Evolutionary conservation across 2,888 invertebrate species (phyloP).

Genomic region (Aphodius granarius): DNA sequence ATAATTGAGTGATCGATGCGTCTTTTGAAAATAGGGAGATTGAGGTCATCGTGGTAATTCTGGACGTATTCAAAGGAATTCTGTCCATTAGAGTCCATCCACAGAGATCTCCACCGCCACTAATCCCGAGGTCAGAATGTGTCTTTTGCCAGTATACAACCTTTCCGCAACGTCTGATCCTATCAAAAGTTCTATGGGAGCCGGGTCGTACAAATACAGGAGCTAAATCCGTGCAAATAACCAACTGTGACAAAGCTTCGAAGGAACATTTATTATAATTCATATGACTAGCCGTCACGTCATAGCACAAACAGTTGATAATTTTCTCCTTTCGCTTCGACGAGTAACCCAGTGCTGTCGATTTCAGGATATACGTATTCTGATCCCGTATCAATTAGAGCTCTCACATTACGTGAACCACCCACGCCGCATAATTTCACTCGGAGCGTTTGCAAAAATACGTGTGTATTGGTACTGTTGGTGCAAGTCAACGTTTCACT

Average conservation of each 20-base stretch:
- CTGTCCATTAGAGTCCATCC: neutral
- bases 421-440: constrained; percentile 1
- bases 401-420: neutral
- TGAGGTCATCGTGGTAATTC: constrained; percentile 6
- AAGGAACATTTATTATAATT: constrained; percentile 5
- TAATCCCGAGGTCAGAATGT: neutral
- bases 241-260: neutral
- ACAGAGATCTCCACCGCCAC: neutral
- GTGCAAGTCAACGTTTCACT: constrained; percentile 8
- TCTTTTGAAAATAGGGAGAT: constrained; percentile 10
- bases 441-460: constrained; percentile 8
- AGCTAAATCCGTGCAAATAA: neutral
- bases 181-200: neutral
- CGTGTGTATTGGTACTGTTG: constrained; percentile 5
- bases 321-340: neutral
- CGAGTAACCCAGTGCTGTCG: neutral
- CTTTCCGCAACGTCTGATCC: neutral
- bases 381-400: neutral
- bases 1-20: constrained; percentile 37
- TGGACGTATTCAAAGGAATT: neutral
- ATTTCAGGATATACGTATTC: constrained; percentile 4
- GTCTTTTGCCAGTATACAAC: neutral
- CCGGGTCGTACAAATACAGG: neutral
- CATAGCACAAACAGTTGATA: neutral
- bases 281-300: neutral